Evolutionary conservation across 2,113 vertebrate genomes (phyloP), one percentile per base, ranked within the genome.

Genomic region (Notiomystis cincta): DNA sequence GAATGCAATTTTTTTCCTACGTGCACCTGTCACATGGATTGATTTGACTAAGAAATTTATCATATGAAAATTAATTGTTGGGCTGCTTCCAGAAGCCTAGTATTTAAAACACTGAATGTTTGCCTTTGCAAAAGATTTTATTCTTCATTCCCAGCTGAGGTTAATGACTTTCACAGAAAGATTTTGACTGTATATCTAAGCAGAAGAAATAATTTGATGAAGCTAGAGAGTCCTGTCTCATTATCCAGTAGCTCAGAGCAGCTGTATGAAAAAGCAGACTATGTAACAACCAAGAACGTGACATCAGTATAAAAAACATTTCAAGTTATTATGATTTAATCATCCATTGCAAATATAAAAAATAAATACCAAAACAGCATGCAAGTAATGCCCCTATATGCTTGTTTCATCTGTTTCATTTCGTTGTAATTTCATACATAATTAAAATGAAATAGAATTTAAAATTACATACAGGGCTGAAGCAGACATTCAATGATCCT

Each of bases 381-480:
- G 23, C 31, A 67, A 67, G 22, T 54, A 91, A 51, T 75, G 17
- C 22, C 22, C 15, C 28, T 87, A 53, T 89, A 62, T 58, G 15
- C 23, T 82, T 86, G 20, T 89, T 88, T 88, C 22, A 77, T 83
- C 40, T 62, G 15, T 90, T 91, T 90, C 28, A 82, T 82, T 93
- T 88, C 0, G 1, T 45, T 94, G 58, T 56, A 76, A 80, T 90
- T 94, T 93, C 30, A 78, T 80, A 90, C 20, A 64, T 77, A 70
- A 89, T 93, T 89, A 91, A 96, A 92, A 82, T 58, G 5, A 80
- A 87, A 92, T 54, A 61, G 54, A 92, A 91, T 80, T 92, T 92
- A 85, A 89, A 85, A 79, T 94, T 86, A 56, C 48, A 47, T 73
- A 83, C 27, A 10, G 31, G 9, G 14, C 30, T 69, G 61, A 87